These are phyloP conservation scores for Drosophila phalerata DNA, from an alignment of 2,888 invertebrate genomes.

Conservation along the genomic window DNA sequence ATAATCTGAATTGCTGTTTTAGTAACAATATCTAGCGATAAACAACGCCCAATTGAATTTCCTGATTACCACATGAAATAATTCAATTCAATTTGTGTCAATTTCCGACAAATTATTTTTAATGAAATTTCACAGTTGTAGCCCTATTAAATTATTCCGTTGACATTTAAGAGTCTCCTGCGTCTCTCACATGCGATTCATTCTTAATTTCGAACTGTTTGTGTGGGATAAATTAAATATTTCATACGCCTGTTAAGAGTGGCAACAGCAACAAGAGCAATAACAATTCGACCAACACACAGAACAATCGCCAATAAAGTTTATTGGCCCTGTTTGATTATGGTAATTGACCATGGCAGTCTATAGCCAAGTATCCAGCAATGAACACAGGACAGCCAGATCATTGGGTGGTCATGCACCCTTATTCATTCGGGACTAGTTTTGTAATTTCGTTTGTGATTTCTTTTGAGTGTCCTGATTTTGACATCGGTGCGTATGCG, in stretches of 20 bases:
- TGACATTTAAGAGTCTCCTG: constrained; percentile 41
- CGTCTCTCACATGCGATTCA: constrained; percentile 47
- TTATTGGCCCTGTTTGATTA: constrained; percentile 57
- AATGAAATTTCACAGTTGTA: constrained; percentile 65
- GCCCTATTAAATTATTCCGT: constrained; percentile 14
- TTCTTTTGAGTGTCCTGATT: constrained; percentile 7
- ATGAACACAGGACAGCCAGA: constrained; percentile 10
- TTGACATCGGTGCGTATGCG: constrained; percentile 26
- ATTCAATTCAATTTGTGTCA: constrained; percentile 70
- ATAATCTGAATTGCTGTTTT: background rate
- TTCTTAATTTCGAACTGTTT: constrained; percentile 54
- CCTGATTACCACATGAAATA: constrained; percentile 42
- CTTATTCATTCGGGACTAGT: constrained; percentile 25
- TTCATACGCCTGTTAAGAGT: constrained; percentile 52
- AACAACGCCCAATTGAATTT: constrained; percentile 47
- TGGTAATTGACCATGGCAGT: constrained; percentile 60
- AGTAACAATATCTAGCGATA: background rate
- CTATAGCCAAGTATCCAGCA: constrained; percentile 13
- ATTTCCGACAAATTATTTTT: constrained; percentile 67
- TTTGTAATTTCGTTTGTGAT: constrained; percentile 26
- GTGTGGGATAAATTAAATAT: constrained; percentile 65
- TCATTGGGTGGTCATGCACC: constrained; percentile 2
- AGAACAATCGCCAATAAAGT: constrained; percentile 58
- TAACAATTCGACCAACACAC: constrained; percentile 32
- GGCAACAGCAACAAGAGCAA: constrained; percentile 21